Conservation (phyloP, 2,888 invertebrate genomes). For the Tetragonisca angustula region DNA sequence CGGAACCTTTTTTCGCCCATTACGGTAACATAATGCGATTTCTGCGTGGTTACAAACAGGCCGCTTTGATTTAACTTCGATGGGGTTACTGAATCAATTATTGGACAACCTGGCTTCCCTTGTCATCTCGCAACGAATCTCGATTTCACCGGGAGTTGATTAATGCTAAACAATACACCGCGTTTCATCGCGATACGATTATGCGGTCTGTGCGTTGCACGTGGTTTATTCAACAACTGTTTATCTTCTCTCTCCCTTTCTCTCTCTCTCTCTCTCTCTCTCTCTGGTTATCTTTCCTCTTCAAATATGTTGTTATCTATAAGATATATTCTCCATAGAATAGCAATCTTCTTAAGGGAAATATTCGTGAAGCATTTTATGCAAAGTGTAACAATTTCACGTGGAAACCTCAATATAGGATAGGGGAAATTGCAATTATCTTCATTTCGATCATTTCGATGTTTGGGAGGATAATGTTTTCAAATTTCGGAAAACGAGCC, state of each 20-base stretch:
- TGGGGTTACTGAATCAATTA: constrained; percentile 47
- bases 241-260: not conserved
- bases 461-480: too few species aligned
- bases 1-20: not conserved
- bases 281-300: too few species aligned
- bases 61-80: constrained; percentile 42
- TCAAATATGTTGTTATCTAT: too few species aligned
- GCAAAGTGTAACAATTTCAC: too few species aligned
- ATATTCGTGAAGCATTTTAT: too few species aligned
- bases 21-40: not conserved
- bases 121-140: constrained; percentile 37
- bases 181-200: not conserved
- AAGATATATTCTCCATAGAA: too few species aligned
- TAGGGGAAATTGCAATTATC: too few species aligned
- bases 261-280: too few species aligned
- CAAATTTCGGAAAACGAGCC: too few species aligned
- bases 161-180: constrained; percentile 45
- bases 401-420: too few species aligned
- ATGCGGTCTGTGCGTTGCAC: not conserved
- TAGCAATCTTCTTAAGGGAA: too few species aligned
- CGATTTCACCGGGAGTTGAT: constrained; percentile 48
- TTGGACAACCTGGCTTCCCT: constrained; percentile 37
- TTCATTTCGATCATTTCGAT: too few species aligned
- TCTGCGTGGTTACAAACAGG: constrained; percentile 9
- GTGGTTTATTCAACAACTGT: not conserved